A percentile compares a stretch with the other conserved stretches of the same genome.
phyloP scores from a whole-genome alignment of 2,888 invertebrate species.

The Lepidochitona cinerea region DNA sequence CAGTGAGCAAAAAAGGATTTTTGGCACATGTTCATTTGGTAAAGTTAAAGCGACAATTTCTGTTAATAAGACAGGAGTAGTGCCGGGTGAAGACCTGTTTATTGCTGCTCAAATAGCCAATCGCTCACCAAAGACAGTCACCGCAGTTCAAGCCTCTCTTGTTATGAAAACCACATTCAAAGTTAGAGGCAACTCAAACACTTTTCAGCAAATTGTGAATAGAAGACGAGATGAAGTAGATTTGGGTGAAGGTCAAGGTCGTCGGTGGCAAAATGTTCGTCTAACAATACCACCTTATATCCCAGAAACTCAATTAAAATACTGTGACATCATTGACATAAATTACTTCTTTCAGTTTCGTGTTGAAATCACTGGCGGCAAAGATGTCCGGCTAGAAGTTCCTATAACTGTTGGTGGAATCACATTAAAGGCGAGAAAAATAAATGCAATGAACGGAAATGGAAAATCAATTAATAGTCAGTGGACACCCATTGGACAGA shows the following conservation, averaged over 20 bases:
- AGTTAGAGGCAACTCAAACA: constrained; percentile 54
- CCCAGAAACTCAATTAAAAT: constrained; percentile 65
- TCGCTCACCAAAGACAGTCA: constrained; percentile 53
- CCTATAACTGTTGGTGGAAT: constrained; percentile 63
- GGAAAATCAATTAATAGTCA: constrained; percentile 41
- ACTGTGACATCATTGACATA: constrained; percentile 69
- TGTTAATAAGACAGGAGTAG: constrained; percentile 58
- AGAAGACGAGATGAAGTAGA: constrained; percentile 67
- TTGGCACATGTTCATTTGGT: constrained; percentile 58
- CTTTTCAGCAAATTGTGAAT: constrained; percentile 61
- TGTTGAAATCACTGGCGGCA: constrained; percentile 61
- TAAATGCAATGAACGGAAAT: constrained; percentile 31
- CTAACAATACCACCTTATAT: constrained; percentile 67
- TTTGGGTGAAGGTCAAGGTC: constrained; percentile 60
- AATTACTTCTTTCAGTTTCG: constrained; percentile 63
- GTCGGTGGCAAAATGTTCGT: constrained; percentile 65
- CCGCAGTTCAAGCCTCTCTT: constrained; percentile 58
- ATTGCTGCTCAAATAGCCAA: constrained; percentile 66
- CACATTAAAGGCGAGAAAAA: constrained; percentile 31
- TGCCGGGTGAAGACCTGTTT: constrained; percentile 67
- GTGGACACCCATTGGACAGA: constrained; percentile 40
- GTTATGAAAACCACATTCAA: constrained; percentile 64
- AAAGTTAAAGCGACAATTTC: constrained; percentile 54
- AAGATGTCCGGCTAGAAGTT: constrained; percentile 55
- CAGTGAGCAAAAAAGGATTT: constrained; percentile 44